phyloP scores from a whole-genome alignment of 2,113 vertebrate genomes.

The Phodopus roborovskii region DNA sequence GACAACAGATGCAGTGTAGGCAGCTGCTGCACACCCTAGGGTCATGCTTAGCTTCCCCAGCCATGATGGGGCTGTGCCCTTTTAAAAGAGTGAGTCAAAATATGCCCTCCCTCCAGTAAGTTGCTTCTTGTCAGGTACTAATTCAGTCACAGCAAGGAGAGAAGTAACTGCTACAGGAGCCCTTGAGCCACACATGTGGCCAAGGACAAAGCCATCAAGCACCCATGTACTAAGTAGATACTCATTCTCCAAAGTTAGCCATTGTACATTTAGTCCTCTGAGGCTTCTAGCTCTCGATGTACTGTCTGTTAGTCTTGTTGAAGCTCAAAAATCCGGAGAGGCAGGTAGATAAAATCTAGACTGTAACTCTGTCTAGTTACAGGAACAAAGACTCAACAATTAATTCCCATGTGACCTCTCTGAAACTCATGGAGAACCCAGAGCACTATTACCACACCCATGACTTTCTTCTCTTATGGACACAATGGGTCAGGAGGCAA shows the following conservation, averaged over 20 bases:
- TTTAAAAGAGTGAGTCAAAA: not conserved
- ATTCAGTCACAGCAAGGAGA: not conserved
- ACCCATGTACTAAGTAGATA: not conserved
- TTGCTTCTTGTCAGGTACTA: not conserved
- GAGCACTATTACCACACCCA: not conserved
- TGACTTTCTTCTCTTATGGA: not conserved
- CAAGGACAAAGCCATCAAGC: not conserved
- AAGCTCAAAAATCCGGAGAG: not conserved
- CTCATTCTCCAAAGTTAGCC: not conserved
- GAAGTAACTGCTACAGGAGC: not conserved
- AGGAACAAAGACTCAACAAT: not conserved
- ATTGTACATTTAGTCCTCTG: not conserved
- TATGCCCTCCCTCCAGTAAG: not conserved
- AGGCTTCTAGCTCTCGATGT: not conserved
- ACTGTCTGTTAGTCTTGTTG: not conserved
- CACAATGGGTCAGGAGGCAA: not conserved
- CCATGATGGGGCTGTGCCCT: not conserved
- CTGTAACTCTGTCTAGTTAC: not conserved
- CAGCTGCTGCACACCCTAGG: not conserved
- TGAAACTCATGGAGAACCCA: not conserved
- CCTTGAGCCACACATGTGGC: not conserved
- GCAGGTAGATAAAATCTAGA: not conserved
- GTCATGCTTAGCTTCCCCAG: not conserved
- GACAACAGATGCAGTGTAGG: not conserved
- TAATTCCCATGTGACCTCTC: not conserved